Conservation (phyloP, 2,797 vertebrate genomes). For the Adelosebastes latens region DNA sequence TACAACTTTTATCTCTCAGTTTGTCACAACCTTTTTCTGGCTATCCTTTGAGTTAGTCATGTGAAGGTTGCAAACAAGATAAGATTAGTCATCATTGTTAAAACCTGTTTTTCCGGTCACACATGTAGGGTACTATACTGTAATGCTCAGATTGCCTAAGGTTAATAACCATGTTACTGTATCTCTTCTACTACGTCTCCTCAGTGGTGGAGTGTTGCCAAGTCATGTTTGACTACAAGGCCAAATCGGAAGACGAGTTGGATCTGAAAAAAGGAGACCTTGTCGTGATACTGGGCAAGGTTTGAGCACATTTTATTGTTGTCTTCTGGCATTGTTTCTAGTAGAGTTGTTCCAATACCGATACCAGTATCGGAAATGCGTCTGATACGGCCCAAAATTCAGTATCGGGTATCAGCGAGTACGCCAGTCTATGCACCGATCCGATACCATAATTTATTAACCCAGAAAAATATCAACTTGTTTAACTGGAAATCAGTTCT, state of each 20-base stretch:
- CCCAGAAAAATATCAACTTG: too few species aligned
- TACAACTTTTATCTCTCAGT: slow-evolving; percentile 23
- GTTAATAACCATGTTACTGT: neutral
- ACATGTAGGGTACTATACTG: neutral
- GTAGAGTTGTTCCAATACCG: too few species aligned
- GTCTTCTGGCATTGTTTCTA: neutral
- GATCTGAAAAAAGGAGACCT: slow-evolving; percentile 84
- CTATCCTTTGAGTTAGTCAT: neutral
- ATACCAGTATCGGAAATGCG: too few species aligned
- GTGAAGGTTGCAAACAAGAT: neutral
- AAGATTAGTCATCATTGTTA: neutral
- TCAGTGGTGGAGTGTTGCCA: slow-evolving; percentile 83
- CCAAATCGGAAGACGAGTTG: slow-evolving; percentile 85
- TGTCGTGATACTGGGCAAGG: slow-evolving; percentile 86
- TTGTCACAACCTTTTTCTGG: neutral
- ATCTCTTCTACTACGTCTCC: slow-evolving; percentile 14
- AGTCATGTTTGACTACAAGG: slow-evolving; percentile 87
- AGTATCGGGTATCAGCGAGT: too few species aligned
- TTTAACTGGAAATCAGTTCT: too few species aligned
- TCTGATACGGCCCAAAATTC: too few species aligned
- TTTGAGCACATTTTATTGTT: slow-evolving; percentile 49
- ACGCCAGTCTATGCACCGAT: too few species aligned
- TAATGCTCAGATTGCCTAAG: neutral
- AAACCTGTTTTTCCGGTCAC: slow-evolving; percentile 1
- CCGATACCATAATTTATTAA: too few species aligned